Conservation (phyloP, 2,797 vertebrate species). For the Perodicticus potto region DNA sequence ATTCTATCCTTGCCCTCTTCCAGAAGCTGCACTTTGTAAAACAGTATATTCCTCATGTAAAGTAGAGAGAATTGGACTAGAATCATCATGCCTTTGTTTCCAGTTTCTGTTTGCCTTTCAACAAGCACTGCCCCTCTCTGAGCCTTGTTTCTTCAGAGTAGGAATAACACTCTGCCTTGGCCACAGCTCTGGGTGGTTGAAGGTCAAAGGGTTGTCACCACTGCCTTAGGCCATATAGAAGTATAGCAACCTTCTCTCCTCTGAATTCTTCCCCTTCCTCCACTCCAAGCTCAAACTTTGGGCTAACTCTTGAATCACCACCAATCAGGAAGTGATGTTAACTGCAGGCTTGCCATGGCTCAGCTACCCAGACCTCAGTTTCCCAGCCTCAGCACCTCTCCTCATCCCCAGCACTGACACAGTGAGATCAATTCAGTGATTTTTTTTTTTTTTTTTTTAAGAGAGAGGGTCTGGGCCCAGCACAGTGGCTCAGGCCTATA, state of each 20-base stretch:
- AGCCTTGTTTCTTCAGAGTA: not conserved
- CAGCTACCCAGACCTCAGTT: not conserved
- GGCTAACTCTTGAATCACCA: not conserved
- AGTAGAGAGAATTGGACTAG: not conserved
- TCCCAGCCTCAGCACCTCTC: not conserved
- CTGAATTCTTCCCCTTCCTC: not conserved
- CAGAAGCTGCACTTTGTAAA: not conserved
- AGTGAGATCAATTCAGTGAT: not conserved
- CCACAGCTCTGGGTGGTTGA: not conserved
- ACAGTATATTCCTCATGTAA: not conserved
- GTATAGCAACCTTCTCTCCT: not conserved
- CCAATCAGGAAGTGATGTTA: conserved; percentile 27
- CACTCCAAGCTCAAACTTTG: conserved; percentile 3
- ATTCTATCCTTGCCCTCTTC: not conserved
- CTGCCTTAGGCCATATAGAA: not conserved
- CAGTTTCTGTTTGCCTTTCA: not conserved
- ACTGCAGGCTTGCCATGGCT: not conserved
- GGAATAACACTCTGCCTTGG: not conserved
- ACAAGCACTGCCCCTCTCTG: not conserved
- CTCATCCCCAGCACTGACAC: not conserved
- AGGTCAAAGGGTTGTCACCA: not conserved
- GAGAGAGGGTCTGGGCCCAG: not conserved
- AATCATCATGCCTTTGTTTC: not conserved
- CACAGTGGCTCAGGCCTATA: too few species aligned
- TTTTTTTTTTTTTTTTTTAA: not conserved